Conservation (phyloP, 2,888 invertebrate species). For the Amitus sp. region DNA sequence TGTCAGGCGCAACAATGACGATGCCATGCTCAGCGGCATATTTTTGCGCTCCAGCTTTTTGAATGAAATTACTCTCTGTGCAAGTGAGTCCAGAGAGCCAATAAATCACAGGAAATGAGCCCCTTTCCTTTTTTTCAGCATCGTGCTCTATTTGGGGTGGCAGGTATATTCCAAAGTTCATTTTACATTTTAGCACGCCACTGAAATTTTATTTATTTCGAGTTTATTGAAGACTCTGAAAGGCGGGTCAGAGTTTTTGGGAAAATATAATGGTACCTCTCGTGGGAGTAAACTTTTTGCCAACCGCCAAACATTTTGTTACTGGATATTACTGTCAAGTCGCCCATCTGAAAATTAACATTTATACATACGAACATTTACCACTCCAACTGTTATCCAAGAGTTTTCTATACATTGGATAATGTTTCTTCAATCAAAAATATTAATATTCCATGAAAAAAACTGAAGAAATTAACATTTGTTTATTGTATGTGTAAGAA, state of each 20-base stretch:
- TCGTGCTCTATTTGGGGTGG: constrained; percentile 79
- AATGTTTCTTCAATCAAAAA: no score
- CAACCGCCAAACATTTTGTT: constrained; percentile 84
- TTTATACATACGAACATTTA: no score
- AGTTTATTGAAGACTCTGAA: neutral
- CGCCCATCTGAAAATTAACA: constrained; percentile 68
- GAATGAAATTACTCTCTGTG: constrained; percentile 94
- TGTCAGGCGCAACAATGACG: constrained; percentile 93
- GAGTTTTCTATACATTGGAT: no score
- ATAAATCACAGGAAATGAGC: constrained; percentile 91
- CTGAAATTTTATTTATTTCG: constrained; percentile 62
- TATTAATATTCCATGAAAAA: no score
- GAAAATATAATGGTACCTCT: no score
- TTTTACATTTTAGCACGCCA: constrained; percentile 81
- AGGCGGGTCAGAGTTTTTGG: neutral
- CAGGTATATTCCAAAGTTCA: constrained; percentile 93
- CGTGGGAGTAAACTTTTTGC: constrained; percentile 86
- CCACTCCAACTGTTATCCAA: no score
- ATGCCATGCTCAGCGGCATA: constrained; percentile 88
- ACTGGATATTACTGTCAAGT: constrained; percentile 72
- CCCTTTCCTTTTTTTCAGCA: constrained; percentile 69
- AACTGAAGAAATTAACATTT: no score
- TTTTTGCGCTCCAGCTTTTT: constrained; percentile 94
- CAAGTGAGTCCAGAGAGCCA: constrained; percentile 94
- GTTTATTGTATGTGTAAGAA: no score